Evolutionary conservation across 2,888 invertebrate genomes (phyloP), one percentile per base, ranked within the genome.

Genomic region (Megamerina dolium): DNA sequence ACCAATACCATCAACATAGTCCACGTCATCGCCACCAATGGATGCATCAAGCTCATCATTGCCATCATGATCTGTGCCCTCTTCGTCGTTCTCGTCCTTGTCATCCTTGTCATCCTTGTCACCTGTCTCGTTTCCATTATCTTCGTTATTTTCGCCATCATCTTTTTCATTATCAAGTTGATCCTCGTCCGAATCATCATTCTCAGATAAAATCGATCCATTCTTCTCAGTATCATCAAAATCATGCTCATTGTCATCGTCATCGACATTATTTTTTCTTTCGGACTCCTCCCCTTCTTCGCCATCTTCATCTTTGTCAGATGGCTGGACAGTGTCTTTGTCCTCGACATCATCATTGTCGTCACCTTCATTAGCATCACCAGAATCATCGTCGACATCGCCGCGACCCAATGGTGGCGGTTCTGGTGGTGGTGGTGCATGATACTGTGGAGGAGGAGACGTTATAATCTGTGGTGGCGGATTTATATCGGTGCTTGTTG

Each of bases 111-210:
- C 14, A 13, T 26, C 13, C 8, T 16, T 30, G 29, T 46, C 19
- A n/a, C n/a, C n/a, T n/a, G n/a, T n/a, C n/a, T n/a, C n/a, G n/a
- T n/a, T n/a, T n/a, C n/a, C n/a, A n/a, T n/a, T n/a, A 4, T 43
- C 44, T 3, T 45, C 26, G 4, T 54, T 44, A 5, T 53, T 41
- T 19, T 43, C 41, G n/a, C 44, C 29, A 9, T 50, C 37, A 4
- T 50, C 42, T 1, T 54, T 45, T 2, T 46, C 42, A 5, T 43
- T 37, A 10, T 48, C 26, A 1, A 47, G 47, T 16, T 46, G 48
- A 8, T 23, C 27, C 10, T 17, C 23, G 4, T 45, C 26, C 1
- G 18, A 17, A 5, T 40, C 23, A 18, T 23, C 29, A 17, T 45
- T 35, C 2, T n/a, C n/a, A n/a, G n/a, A n/a, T n/a, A n/a, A n/a